Percentiles rank a stretch among this genome's conserved stretches.
These are phyloP conservation scores for Adelosebastes latens DNA, from an alignment of 2,797 vertebrate species.

Conservation along the genomic window DNA sequence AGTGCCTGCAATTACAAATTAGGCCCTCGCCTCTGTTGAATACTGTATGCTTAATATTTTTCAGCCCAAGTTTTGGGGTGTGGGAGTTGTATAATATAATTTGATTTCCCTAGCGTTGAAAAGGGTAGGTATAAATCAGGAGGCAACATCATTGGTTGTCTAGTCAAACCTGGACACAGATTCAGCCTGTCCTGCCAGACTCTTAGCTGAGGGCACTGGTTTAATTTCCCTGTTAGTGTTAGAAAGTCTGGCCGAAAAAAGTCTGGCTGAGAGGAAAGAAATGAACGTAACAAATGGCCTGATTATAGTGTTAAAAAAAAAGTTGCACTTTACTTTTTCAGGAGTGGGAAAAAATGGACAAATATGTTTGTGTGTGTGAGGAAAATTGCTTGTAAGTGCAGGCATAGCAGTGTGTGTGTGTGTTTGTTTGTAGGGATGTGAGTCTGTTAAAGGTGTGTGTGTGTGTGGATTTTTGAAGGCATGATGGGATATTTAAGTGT, in stretches of 20 bases:
- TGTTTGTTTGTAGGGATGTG: conserved; percentile 16
- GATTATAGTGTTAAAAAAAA: conserved; percentile 59
- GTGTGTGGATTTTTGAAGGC: conserved; percentile 23
- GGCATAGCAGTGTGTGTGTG: conserved; percentile 11
- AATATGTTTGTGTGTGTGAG: conserved; percentile 34
- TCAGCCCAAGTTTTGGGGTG: conserved; percentile 11
- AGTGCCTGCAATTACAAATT: conserved; percentile 30
- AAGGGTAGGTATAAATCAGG: conserved; percentile 26
- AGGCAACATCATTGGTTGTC: neutral
- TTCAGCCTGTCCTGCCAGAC: neutral
- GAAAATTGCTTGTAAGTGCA: conserved; percentile 20
- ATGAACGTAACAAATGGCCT: neutral
- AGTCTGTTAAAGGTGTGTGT: conserved; percentile 14
- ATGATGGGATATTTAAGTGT: conserved; percentile 33
- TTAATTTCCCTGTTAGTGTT: conserved; percentile 1
- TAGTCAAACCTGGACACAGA: conserved; percentile 17
- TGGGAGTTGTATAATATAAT: conserved; percentile 10
- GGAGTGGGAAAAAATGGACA: conserved; percentile 25
- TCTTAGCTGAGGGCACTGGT: neutral
- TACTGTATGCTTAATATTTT: conserved; percentile 19
- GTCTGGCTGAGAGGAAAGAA: neutral
- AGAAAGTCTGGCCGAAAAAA: neutral
- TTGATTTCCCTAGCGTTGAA: conserved; percentile 23
- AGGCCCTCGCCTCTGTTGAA: conserved; percentile 6
- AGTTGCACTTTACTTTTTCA: conserved; percentile 81